Conservation (phyloP, 2,113 vertebrate species). For the Melanocharis versteri region DNA sequence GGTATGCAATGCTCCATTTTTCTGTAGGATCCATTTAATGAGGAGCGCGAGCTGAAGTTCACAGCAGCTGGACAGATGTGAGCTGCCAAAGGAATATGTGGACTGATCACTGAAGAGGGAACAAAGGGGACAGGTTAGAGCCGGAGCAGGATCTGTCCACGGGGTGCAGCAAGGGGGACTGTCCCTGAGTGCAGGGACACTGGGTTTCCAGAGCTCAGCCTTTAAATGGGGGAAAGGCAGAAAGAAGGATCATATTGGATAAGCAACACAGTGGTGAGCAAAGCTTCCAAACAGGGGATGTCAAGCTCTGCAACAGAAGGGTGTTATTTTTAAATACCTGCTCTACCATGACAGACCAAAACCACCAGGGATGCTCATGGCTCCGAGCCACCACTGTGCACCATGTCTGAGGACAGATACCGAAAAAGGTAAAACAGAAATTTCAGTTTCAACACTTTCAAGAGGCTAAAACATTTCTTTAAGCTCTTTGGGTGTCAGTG, state of each 20-base stretch:
- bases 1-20: background rate
- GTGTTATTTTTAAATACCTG: background rate
- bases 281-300: background rate
- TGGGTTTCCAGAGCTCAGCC: background rate
- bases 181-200: background rate
- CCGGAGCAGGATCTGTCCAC: background rate
- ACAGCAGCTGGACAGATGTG: background rate
- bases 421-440: background rate
- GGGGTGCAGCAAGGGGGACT: background rate
- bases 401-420: background rate
- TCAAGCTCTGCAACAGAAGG: background rate
- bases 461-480: background rate
- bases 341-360: background rate
- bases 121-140: background rate
- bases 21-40: background rate
- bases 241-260: background rate
- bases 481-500: background rate
- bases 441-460: background rate
- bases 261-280: background rate
- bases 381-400: background rate
- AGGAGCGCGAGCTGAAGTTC: background rate
- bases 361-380: background rate
- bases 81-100: background rate
- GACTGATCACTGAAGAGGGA: background rate
- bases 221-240: background rate